These are phyloP conservation scores for Aradophagus sp. DNA, from an alignment of 1,140 invertebrate genomes.

Conservation along the genomic window DNA sequence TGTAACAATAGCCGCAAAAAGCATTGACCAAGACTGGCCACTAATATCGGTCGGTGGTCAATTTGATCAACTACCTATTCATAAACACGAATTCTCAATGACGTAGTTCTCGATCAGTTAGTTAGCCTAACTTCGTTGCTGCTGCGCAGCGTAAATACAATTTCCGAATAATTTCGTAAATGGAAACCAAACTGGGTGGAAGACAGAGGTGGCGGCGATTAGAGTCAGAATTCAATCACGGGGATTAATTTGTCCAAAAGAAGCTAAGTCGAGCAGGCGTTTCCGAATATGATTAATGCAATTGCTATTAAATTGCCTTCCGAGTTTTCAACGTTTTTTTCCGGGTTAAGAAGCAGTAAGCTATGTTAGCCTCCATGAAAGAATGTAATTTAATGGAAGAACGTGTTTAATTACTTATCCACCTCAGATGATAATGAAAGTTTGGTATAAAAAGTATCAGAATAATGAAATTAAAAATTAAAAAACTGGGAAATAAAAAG, in stretches of 20 bases:
- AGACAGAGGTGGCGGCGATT: constrained; percentile 14
- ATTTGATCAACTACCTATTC: constrained; percentile 44
- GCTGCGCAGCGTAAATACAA: constrained; percentile 29
- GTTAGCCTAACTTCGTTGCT: constrained; percentile 40
- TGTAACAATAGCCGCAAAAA: constrained; percentile 23
- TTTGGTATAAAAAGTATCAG: too few species aligned
- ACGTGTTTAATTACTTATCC: too few species aligned
- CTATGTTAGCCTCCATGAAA: too few species aligned
- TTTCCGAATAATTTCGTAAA: constrained; percentile 38
- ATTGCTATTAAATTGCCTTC: too few species aligned
- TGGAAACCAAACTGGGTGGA: constrained; percentile 15
- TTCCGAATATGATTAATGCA: too few species aligned
- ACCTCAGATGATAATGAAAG: too few species aligned
- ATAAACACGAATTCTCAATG: constrained; percentile 45
- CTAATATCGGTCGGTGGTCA: constrained; percentile 36
- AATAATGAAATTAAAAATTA: too few species aligned
- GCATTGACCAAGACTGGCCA: constrained; percentile 22
- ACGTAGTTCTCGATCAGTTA: constrained; percentile 44
- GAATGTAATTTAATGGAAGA: too few species aligned
- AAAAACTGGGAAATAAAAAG: too few species aligned
- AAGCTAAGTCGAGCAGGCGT: too few species aligned
- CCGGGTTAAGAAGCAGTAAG: too few species aligned
- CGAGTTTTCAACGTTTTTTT: too few species aligned
- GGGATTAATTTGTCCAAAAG: constrained; percentile 7
- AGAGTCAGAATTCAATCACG: constrained; percentile 23